Evolutionary conservation across 2,888 invertebrate genomes (phyloP).

Genomic region (Nezara viridula): DNA sequence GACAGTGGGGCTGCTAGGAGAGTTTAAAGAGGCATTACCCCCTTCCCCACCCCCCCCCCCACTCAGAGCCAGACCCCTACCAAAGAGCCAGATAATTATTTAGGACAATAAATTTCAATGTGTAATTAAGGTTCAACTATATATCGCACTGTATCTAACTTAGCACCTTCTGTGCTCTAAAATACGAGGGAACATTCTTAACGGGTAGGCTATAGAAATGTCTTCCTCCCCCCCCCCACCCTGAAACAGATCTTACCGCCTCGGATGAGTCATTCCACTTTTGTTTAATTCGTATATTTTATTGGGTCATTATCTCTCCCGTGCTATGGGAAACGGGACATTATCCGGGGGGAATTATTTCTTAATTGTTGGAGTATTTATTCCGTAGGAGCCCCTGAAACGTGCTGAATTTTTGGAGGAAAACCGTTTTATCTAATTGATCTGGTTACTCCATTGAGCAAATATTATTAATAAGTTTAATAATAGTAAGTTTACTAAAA

Average conservation of each 20-base stretch:
- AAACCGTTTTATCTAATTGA: not conserved
- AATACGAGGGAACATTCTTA: slow-evolving; percentile 55
- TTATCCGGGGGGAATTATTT: slow-evolving; percentile 26
- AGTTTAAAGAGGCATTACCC: slow-evolving; percentile 58
- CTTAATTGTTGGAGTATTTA: not conserved
- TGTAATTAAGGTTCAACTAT: slow-evolving; percentile 60
- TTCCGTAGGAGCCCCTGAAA: not conserved
- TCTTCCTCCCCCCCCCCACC: too few species aligned
- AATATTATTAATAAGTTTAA: too few species aligned
- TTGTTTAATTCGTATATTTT: slow-evolving; percentile 43
- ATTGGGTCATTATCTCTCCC: slow-evolving; percentile 16
- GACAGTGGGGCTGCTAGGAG: slow-evolving; percentile 36
- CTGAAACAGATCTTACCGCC: slow-evolving; percentile 52
- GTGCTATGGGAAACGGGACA: not conserved
- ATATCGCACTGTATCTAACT: slow-evolving; percentile 57
- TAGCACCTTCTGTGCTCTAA: slow-evolving; percentile 56
- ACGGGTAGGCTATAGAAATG: slow-evolving; percentile 50
- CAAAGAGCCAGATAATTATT: slow-evolving; percentile 59
- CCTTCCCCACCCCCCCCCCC: not conserved
- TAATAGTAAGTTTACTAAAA: too few species aligned
- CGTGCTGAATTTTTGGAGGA: not conserved
- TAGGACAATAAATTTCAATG: slow-evolving; percentile 59
- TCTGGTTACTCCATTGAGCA: too few species aligned
- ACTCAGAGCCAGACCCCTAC: not conserved
- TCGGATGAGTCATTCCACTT: slow-evolving; percentile 56